Evolutionary conservation across 2,113 vertebrate species (phyloP).

Genomic region (Chinchilla lanigera): DNA sequence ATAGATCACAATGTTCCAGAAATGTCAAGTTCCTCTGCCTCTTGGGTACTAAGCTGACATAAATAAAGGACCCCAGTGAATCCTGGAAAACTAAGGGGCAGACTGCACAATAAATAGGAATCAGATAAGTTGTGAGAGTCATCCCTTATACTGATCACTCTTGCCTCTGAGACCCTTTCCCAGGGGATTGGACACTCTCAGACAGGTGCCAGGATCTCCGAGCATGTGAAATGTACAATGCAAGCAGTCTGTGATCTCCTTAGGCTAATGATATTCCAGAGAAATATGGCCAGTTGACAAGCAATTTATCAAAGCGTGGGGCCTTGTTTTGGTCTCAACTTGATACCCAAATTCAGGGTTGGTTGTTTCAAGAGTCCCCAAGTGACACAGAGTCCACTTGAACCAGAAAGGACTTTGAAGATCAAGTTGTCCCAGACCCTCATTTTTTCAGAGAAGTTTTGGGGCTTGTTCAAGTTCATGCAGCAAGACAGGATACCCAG

Average conservation of each 20-base stretch:
- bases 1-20: conserved; percentile 17
- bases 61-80: not conserved
- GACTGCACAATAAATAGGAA: rapidly evolving
- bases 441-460: not conserved
- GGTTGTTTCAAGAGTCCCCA: not conserved
- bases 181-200: not conserved
- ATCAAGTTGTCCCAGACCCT: not conserved
- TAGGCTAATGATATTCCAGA: not conserved
- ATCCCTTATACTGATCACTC: rapidly evolving
- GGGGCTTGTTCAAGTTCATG: not conserved
- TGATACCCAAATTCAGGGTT: not conserved
- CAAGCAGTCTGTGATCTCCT: not conserved
- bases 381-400: not conserved
- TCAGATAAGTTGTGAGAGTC: not conserved
- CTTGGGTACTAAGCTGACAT: not conserved
- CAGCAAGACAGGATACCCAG: rapidly evolving
- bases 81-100: not conserved
- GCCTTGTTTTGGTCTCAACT: not conserved
- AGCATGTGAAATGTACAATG: not conserved
- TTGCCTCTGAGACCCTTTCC: not conserved
- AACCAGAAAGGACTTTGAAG: not conserved
- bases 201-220: not conserved
- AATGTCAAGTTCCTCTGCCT: not conserved
- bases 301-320: conserved; percentile 29
- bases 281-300: not conserved